Evolutionary conservation across 2,113 vertebrate species (phyloP), one percentile per base, ranked within the genome.

Genomic region (Sturnira hondurensis): DNA sequence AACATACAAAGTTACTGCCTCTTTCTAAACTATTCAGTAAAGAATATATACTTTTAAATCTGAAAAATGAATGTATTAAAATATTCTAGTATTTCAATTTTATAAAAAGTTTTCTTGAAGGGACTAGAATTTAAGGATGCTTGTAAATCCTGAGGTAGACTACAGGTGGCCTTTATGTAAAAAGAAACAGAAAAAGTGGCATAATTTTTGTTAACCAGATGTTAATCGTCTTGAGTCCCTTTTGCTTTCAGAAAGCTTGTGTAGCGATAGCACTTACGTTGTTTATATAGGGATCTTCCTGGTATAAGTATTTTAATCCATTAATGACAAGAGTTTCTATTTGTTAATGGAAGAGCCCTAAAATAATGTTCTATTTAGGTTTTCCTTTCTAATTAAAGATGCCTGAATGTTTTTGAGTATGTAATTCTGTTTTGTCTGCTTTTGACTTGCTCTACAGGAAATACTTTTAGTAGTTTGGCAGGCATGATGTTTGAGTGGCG

Each of bases 391-490:
- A 87, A n/a, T 81, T 94, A 56, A 86, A 86, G 65, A 83, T 54
- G 68, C 33, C 45, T 77, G 41, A 80, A 68, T 91, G 8, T 68
- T 96, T 96, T 95, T 81, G 5, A 92, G 56, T 86, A 20, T 50
- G 4, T 92, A 54, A 94, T 85, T 90, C n/a, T 89, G 4, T 94
- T 41, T 68, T 56, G 14, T 56, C 73, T 88, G 70, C n/a, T 96
- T 97, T 82, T 95, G 90, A 3, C 81, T 97, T 91, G 26, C n/a
- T 96, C 82, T 93, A 36, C 96, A 98, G 98, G 98, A 95, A 98
- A 98, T 93, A 98, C 98, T 11, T 99, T 99, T 70, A 99, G 98
- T 96, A 98, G 97, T 95, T 91, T 98, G 97, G 98, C 98, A 87
- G 97, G 97, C 61, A 97, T 98, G 97, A 93, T 94, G 91, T 98